Conservation (phyloP, 2,888 invertebrate species). For the Napeogenes inachia region DNA sequence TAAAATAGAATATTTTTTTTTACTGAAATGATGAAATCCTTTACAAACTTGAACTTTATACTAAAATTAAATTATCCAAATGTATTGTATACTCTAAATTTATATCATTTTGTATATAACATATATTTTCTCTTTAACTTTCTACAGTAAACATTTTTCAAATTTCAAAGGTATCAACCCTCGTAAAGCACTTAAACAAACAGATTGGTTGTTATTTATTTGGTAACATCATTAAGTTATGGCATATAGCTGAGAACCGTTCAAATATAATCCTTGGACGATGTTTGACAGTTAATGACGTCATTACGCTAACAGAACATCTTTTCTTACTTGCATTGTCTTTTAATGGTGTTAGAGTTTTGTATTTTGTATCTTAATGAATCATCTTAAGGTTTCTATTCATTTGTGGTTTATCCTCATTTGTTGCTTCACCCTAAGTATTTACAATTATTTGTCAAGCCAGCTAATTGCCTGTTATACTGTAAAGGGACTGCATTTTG, state of each 20-base stretch:
- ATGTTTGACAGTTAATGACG: constrained; percentile 59
- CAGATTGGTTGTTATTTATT: constrained; percentile 9
- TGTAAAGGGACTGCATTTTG: constrained; percentile 46
- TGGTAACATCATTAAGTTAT: constrained; percentile 27
- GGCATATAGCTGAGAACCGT: constrained; percentile 33
- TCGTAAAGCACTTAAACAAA: background rate
- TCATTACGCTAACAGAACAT: constrained; percentile 63
- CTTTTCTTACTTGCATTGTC: constrained; percentile 53
- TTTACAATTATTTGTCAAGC: constrained; percentile 60
- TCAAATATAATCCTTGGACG: constrained; percentile 49
- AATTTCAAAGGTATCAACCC: no score
- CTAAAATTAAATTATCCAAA: no score
- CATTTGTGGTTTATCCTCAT: constrained; percentile 26
- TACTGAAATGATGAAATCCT: no score
- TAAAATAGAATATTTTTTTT: no score
- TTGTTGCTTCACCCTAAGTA: constrained; percentile 45
- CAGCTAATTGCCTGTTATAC: constrained; percentile 61
- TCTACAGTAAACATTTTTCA: no score
- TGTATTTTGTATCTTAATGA: constrained; percentile 18
- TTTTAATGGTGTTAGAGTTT: constrained; percentile 38
- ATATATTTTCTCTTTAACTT: no score
- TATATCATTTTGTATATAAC: no score
- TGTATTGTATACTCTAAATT: no score
- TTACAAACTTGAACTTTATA: no score
- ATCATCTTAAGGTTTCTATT: constrained; percentile 27